Evolutionary conservation across 1,140 invertebrate genomes (phyloP).

Genomic region (Triops longicaudatus): DNA sequence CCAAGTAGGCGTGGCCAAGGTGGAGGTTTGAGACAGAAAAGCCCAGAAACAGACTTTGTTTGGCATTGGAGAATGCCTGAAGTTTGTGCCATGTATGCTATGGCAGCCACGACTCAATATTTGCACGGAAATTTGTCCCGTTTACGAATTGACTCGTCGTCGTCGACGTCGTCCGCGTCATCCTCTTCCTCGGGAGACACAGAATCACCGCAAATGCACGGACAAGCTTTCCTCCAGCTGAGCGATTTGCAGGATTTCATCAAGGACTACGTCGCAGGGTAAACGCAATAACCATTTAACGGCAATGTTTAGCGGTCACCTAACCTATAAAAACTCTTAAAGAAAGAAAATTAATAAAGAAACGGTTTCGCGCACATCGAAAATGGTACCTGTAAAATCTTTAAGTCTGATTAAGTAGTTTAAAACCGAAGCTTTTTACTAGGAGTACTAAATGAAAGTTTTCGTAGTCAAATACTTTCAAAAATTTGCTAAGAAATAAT

Average conservation of each 20-base stretch:
- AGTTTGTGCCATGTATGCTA: slow-evolving; percentile 2
- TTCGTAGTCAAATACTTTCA: no score
- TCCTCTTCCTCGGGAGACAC: neutral
- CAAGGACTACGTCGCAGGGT: slow-evolving; percentile 1
- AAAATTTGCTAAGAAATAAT: no score
- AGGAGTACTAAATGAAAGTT: no score
- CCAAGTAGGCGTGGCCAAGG: neutral
- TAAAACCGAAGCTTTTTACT: no score
- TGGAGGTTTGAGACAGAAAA: no score
- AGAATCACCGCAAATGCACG: neutral
- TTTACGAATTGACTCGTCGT: neutral
- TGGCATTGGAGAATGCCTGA: neutral
- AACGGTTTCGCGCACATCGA: no score
- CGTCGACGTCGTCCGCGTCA: neutral
- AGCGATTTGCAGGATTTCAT: neutral
- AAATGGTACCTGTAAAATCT: no score
- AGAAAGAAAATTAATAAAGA: no score
- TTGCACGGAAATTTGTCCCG: neutral
- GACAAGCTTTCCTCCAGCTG: neutral
- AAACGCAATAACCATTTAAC: neutral
- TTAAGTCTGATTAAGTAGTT: no score
- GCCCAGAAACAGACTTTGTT: no score
- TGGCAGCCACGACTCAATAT: neutral
- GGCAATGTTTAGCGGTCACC: no score
- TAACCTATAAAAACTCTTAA: no score